Conservation (phyloP, 1,140 invertebrate species). For the Meloidogyne hapla region DNA sequence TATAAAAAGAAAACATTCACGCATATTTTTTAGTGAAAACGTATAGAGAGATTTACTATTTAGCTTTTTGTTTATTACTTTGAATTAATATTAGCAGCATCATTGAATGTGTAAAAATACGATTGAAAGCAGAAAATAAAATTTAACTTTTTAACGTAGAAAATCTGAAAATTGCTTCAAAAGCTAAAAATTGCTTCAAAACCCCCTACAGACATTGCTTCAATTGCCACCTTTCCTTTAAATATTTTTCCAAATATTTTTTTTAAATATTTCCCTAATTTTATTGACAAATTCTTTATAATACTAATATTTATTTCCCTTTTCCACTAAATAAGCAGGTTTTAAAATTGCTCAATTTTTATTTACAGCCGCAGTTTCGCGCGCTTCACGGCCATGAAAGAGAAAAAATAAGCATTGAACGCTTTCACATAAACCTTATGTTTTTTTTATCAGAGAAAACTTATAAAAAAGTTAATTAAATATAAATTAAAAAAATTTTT, state of each 20-base stretch:
- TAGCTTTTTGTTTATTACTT: slow-evolving; percentile 6
- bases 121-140: not conserved
- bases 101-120: not conserved
- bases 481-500: too few species aligned
- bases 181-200: too few species aligned
- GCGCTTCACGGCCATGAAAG: not conserved
- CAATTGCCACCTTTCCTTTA: too few species aligned
- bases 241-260: not conserved
- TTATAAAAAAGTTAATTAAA: not conserved
- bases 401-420: not conserved
- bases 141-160: not conserved
- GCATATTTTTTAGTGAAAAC: not conserved
- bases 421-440: not conserved
- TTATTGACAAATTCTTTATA: not conserved
- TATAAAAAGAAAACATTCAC: not conserved
- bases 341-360: not conserved
- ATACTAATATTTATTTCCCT: not conserved
- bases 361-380: not conserved
- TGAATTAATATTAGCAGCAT: not conserved
- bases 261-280: not conserved
- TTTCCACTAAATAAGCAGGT: not conserved
- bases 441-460: not conserved
- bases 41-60: not conserved
- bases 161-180: not conserved
- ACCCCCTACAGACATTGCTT: too few species aligned